phyloP scores from a whole-genome alignment of 2,797 vertebrate genomes.

The Ptychadena robeensis region DNA sequence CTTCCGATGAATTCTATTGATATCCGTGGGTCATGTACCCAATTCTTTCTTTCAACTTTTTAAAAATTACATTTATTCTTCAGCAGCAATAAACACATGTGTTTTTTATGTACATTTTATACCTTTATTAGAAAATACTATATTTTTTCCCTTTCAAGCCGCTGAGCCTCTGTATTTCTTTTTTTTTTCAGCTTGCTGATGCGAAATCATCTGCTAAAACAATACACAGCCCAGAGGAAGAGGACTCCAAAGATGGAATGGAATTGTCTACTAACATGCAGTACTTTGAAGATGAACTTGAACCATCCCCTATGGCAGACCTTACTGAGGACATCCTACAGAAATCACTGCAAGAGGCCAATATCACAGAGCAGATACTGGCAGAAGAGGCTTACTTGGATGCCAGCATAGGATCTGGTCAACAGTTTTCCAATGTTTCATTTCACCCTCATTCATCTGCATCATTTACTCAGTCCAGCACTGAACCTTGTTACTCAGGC shows the following conservation, averaged over 20 bases:
- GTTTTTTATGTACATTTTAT: too few species aligned
- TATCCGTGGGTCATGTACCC: too few species aligned
- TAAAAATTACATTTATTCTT: too few species aligned
- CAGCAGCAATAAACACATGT: too few species aligned
- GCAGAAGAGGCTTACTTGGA: constrained; percentile 97
- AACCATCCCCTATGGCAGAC: constrained; percentile 86
- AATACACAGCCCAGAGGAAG: constrained; percentile 84
- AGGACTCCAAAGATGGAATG: constrained; percentile 86
- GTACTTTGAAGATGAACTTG: constrained; percentile 95
- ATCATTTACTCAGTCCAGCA: constrained; percentile 89
- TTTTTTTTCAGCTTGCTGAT: constrained; percentile 79
- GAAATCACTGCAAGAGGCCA: constrained; percentile 96
- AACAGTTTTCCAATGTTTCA: constrained; percentile 82
- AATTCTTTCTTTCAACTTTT: too few species aligned
- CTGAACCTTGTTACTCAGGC: constrained; percentile 84
- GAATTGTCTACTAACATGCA: constrained; percentile 94
- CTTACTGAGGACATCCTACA: constrained; percentile 97
- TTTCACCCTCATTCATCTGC: constrained; percentile 93
- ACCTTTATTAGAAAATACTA: too few species aligned
- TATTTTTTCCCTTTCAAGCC: background rate
- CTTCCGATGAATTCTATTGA: too few species aligned
- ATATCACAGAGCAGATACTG: constrained; percentile 98
- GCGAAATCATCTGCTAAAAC: constrained; percentile 88
- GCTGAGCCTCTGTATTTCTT: background rate
- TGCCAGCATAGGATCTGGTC: constrained; percentile 85